Percentiles rank a stretch among this genome's conserved stretches.
Conservation (phyloP, 2,888 invertebrate genomes). For the Sesia apiformis region DNA sequence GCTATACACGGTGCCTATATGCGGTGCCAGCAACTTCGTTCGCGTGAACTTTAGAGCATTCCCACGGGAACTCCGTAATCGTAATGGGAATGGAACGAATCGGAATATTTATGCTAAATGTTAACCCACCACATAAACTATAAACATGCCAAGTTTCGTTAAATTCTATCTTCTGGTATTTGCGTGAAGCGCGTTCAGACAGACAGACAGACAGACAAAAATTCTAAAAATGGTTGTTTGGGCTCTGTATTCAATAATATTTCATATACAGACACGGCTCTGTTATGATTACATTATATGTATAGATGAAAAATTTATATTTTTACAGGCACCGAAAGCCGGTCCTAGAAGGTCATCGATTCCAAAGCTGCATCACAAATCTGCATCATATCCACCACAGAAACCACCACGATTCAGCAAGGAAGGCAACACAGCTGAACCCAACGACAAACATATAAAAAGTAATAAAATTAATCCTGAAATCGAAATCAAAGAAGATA, state of each 20-base stretch:
- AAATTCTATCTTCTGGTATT: too few species aligned
- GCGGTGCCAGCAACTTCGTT: too few species aligned
- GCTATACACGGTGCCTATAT: too few species aligned
- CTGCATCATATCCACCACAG: conserved; percentile 1
- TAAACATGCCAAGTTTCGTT: too few species aligned
- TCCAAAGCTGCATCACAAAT: neutral
- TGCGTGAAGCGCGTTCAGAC: too few species aligned
- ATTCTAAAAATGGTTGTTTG: neutral
- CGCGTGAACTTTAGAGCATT: too few species aligned
- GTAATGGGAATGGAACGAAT: too few species aligned
- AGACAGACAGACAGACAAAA: too few species aligned
- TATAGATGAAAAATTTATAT: neutral
- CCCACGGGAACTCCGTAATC: too few species aligned
- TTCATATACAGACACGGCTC: neutral
- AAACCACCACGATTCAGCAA: conserved; percentile 17
- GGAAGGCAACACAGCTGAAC: neutral
- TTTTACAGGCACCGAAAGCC: too few species aligned
- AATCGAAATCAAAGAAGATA: neutral
- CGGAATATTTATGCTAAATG: too few species aligned
- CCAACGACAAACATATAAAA: neutral
- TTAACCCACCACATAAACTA: too few species aligned
- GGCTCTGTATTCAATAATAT: neutral
- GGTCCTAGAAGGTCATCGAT: neutral
- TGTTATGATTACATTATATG: neutral
- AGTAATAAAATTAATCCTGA: neutral